Evolutionary conservation across 2,888 invertebrate species (phyloP).

Genomic region (Rutpela maculata): DNA sequence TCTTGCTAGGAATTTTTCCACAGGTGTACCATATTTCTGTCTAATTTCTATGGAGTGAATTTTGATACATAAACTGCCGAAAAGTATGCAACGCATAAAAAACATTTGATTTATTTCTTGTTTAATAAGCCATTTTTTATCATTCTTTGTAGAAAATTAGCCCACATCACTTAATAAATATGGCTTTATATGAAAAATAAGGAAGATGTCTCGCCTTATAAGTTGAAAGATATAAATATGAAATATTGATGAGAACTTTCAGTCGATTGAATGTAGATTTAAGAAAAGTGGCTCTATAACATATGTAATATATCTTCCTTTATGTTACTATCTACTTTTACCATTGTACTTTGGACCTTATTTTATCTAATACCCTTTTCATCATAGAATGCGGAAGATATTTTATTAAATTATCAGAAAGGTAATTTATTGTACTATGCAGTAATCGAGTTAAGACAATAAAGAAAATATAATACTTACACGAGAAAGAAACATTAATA

Average conservation of each 20-base stretch:
- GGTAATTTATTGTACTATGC: not conserved
- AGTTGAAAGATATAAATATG: slow-evolving; percentile 30
- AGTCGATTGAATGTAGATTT: slow-evolving; percentile 37
- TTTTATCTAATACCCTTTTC: slow-evolving; percentile 30
- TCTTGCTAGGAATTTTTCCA: too few relatives aligned
- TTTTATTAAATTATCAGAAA: slow-evolving; percentile 18
- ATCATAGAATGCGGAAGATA: not conserved
- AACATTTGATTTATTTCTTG: too few relatives aligned
- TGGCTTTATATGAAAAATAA: slow-evolving; percentile 3
- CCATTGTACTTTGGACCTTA: slow-evolving; percentile 5
- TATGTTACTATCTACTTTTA: slow-evolving; percentile 38
- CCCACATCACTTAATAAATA: too few relatives aligned
- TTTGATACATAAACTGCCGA: too few relatives aligned
- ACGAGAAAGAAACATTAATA: too few relatives aligned
- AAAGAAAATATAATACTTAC: too few relatives aligned
- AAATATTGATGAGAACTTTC: slow-evolving; percentile 35
- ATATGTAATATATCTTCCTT: slow-evolving; percentile 40
- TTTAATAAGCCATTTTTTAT: too few relatives aligned
- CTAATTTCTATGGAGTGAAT: too few relatives aligned
- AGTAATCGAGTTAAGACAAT: too few relatives aligned
- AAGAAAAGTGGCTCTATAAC: slow-evolving; percentile 39
- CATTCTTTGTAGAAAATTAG: too few relatives aligned
- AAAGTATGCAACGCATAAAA: too few relatives aligned
- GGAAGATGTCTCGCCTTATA: slow-evolving; percentile 19
- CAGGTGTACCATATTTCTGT: too few relatives aligned